A percentile compares a stretch with the other conserved stretches of the same genome.
Conservation (phyloP, 2,888 invertebrate genomes). For the Nesidiocoris tenuis region DNA sequence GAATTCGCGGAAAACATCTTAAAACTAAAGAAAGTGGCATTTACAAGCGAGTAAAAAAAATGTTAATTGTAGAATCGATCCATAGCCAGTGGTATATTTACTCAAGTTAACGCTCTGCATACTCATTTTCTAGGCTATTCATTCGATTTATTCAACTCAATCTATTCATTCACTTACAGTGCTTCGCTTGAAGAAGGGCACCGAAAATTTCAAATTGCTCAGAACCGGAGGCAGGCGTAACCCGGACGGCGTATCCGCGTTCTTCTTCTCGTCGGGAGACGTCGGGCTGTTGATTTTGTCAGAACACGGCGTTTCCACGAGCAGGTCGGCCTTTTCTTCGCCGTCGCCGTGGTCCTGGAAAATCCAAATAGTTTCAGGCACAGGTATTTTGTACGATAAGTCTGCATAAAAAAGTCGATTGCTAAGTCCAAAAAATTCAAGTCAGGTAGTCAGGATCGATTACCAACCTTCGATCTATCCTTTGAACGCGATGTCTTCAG, state of each 20-base stretch:
- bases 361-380: background rate
- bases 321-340: slow-evolving; percentile 51
- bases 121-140: too few relatives aligned
- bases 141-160: too few relatives aligned
- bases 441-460: too few relatives aligned
- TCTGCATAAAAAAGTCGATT: too few relatives aligned
- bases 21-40: too few relatives aligned
- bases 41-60: too few relatives aligned
- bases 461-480: slow-evolving; percentile 64
- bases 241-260: slow-evolving; percentile 51
- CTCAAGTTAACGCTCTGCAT: too few relatives aligned
- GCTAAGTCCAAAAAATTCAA: too few relatives aligned
- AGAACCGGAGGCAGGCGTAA: slow-evolving; percentile 28
- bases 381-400: too few relatives aligned
- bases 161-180: slow-evolving; percentile 51
- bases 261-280: slow-evolving; percentile 53
- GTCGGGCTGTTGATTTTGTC: slow-evolving; percentile 52
- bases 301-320: slow-evolving; percentile 49
- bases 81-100: too few relatives aligned
- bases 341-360: slow-evolving; percentile 51
- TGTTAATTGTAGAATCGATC: too few relatives aligned
- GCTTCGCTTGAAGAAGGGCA: slow-evolving; percentile 58
- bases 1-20: too few relatives aligned
- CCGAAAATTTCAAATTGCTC: slow-evolving; percentile 57
- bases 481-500: slow-evolving; percentile 75